These are phyloP conservation scores for Ochropacha duplaris DNA, from an alignment of 2,888 invertebrate genomes.

Conservation along the genomic window DNA sequence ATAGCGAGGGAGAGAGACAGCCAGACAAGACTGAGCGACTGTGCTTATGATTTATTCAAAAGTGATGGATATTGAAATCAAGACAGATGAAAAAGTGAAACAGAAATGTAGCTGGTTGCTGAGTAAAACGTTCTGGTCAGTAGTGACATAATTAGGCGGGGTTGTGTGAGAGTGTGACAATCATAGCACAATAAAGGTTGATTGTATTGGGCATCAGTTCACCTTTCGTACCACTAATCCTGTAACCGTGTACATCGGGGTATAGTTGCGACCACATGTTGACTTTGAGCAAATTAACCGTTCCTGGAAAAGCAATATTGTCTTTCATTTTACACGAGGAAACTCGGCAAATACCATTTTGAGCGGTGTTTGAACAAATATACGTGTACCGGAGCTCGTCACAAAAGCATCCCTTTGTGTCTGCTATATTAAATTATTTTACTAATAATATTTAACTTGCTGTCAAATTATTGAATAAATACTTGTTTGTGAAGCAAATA, in stretches of 20 bases:
- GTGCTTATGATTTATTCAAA: slow-evolving; percentile 6
- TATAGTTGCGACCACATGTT: background rate
- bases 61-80: background rate
- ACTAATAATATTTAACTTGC: slow-evolving; percentile 8
- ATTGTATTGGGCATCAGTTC: background rate
- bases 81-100: too few species aligned
- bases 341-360: slow-evolving; percentile 1
- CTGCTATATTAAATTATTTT: background rate
- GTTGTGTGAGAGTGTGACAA: background rate
- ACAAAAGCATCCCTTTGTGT: background rate
- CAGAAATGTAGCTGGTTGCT: too few species aligned
- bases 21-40: too few species aligned
- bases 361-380: background rate
- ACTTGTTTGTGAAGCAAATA: background rate
- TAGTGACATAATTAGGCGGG: background rate
- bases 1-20: slow-evolving; percentile 32
- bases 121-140: too few species aligned
- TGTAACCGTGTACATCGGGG: background rate
- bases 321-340: slow-evolving; percentile 1
- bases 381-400: background rate
- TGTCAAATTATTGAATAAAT: slow-evolving; percentile 1
- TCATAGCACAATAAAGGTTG: background rate
- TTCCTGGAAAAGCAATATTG: background rate
- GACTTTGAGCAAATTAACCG: background rate
- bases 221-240: background rate